phyloP scores from a whole-genome alignment of 1,140 invertebrate species.

The Cydia pomonella region DNA sequence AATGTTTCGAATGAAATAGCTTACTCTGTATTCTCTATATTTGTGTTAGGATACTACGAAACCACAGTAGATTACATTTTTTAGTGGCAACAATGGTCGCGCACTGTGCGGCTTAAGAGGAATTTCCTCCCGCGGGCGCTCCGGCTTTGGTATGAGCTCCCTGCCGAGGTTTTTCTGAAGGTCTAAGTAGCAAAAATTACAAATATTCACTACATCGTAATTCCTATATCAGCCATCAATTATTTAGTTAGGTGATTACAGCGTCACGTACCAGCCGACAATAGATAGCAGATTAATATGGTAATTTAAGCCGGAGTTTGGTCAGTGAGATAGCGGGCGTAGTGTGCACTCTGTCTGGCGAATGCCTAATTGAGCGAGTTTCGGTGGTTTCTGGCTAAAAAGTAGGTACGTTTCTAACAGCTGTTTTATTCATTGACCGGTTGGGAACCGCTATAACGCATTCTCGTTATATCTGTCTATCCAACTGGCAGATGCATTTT shows the following conservation, averaged over 20 bases:
- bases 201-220: slow-evolving; percentile 12
- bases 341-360: slow-evolving; percentile 12
- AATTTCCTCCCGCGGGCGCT: too few species aligned
- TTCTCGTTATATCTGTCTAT: background rate
- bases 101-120: too few species aligned
- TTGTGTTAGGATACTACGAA: too few species aligned
- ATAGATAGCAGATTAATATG: slow-evolving; percentile 30
- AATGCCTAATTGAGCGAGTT: slow-evolving; percentile 16
- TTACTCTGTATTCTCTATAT: too few species aligned
- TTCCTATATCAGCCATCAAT: slow-evolving; percentile 6
- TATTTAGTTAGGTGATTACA: slow-evolving; percentile 33
- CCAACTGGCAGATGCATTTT: too few species aligned
- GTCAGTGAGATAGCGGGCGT: slow-evolving; percentile 22
- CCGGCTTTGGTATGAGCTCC: too few species aligned
- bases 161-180: too few species aligned
- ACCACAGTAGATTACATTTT: too few species aligned
- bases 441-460: background rate
- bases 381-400: background rate
- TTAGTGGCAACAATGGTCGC: too few species aligned
- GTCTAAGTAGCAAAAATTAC: too few species aligned
- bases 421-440: background rate
- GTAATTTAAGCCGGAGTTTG: slow-evolving; percentile 29
- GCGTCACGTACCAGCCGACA: slow-evolving; percentile 12
- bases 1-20: too few species aligned
- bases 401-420: background rate